Evolutionary conservation across 2,113 vertebrate genomes (phyloP), one percentile per base, ranked within the genome.

Genomic region (Numida meleagris): DNA sequence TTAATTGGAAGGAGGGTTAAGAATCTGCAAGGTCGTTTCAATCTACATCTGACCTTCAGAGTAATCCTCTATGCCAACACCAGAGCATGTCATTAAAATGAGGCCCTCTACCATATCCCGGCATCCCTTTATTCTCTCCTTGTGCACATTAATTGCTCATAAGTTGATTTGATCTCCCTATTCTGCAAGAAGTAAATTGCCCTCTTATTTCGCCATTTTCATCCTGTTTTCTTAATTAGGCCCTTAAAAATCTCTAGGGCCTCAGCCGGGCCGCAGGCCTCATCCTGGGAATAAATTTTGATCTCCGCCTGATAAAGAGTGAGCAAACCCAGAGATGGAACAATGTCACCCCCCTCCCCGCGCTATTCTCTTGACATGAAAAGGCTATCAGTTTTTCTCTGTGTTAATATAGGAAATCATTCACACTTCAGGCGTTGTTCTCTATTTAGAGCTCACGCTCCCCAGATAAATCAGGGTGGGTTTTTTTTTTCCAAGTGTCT

Each of bases 401-500:
- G 94, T 96, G 96, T 97, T 98, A 98, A 98, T 98, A 98, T 96
- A 96, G 96, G 97, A 98, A 98, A 98, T 98, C 98, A 98, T 98
- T 98, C 98, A 98, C 98, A 97, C 95, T 96, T 95, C 95, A 97
- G 97, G 96, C 95, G 71, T 94, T 97, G 96, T 97, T 97, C 96
- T 97, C 98, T 97, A 96, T 96, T 97, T 97, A 97, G 96, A 29
- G 94, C 8, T 96, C 93, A 36, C 93, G 25, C 94, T 97, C 96
- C 97, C 97, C 82, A 93, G 95, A 97, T 97, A 96, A 96, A 96
- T 97, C 96, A 96, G 91, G 96, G 85, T 84, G 89, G 74, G 46
- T 45, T 46, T 7, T 58, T 78, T 21, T 63, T 55, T 86, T 90
- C 1, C 1, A 90, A 96, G 82, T 95, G 86, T 86, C 91, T 95